Evolutionary conservation across 2,888 invertebrate species (phyloP).

Genomic region (Ganaspis brasiliensis): DNA sequence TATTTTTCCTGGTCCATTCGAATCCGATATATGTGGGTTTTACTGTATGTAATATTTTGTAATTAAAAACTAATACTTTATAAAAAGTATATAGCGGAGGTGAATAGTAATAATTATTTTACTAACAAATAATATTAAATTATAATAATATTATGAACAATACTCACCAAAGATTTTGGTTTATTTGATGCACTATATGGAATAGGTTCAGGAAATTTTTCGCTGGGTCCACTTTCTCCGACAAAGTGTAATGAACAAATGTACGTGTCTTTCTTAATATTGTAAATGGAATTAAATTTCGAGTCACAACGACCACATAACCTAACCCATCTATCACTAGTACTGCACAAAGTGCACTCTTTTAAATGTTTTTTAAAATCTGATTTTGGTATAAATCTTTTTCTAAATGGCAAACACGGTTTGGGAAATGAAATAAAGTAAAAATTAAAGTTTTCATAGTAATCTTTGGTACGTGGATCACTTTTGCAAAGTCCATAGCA

Average conservation of each 20-base stretch:
- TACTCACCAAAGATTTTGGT: too few relatives aligned
- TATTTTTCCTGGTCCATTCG: too few relatives aligned
- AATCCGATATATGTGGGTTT: too few relatives aligned
- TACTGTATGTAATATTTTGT: too few relatives aligned
- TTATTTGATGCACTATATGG: neutral
- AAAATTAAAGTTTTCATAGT: neutral
- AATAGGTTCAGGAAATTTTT: slow-evolving; percentile 14
- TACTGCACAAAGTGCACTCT: neutral
- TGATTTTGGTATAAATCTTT: slow-evolving; percentile 12
- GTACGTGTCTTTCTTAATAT: slow-evolving; percentile 19
- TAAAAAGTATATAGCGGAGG: too few relatives aligned
- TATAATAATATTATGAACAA: too few relatives aligned
- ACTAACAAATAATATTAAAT: too few relatives aligned
- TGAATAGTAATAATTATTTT: too few relatives aligned
- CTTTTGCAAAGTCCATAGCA: slow-evolving; percentile 35
- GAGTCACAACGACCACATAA: slow-evolving; percentile 1
- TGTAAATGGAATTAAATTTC: neutral
- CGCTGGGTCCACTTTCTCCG: slow-evolving; percentile 16
- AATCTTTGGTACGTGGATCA: slow-evolving; percentile 5
- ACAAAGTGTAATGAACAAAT: slow-evolving; percentile 24
- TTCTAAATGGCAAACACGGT: slow-evolving; percentile 1
- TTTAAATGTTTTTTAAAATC: slow-evolving; percentile 26
- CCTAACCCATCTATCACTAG: neutral
- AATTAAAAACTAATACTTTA: too few relatives aligned
- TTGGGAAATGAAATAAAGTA: slow-evolving; percentile 23